Base-by-base conservation (phyloP, 2,888 invertebrate species). In the Chrysolina oricalcia region DNA sequence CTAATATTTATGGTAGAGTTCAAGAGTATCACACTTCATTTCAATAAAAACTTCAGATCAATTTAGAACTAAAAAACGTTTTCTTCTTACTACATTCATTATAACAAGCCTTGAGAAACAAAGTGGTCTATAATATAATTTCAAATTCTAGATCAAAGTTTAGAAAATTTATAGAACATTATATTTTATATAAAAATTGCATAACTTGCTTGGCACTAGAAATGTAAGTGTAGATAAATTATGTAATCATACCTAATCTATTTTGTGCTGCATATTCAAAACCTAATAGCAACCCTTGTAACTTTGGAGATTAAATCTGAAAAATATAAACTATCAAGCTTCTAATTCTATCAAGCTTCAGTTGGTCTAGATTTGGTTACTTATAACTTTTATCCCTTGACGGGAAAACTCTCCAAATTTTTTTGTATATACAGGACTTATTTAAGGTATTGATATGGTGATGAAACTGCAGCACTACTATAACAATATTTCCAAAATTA, bases 131-230 rank as follows among this genome's bases (percentile, higher is more conserved):
- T 11, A 15, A 50, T 50, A 27, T 27, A 35, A 23, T 48, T 48
- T 17, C 46, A 48, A 21, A 19, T 43, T 65, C n/a, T 48, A 50
- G 21, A 48, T 50, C 43, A 66, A 15, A 43, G 40, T 66, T 53
- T 68, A 68, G 35, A 68, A 68, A 68, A 68, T 68, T 68, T 27
- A 27, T 40, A 68, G 40, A 68, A 35, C 40, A n/a, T 50, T 23
- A 66, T 68, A 59, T 59, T 27, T 59, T 59, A 13, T 53, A 50
- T 68, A 68, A 40, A 68, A 68, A 68, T 68, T 67, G 48, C 50
- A 48, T 35, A 67, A 67, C 17, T 50, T 50, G 48, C 67, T 67
- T 68, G 68, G 68, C 68, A 68, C 68, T 53, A 68, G 11, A 53
- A 68, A 68, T 53, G 15, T 68, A 68, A 41, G 35, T 53, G 41